A percentile compares a stretch with the other conserved stretches of the same genome.
These are phyloP conservation scores for Cylas formicarius DNA, from an alignment of 1,140 invertebrate genomes.

Conservation along the genomic window DNA sequence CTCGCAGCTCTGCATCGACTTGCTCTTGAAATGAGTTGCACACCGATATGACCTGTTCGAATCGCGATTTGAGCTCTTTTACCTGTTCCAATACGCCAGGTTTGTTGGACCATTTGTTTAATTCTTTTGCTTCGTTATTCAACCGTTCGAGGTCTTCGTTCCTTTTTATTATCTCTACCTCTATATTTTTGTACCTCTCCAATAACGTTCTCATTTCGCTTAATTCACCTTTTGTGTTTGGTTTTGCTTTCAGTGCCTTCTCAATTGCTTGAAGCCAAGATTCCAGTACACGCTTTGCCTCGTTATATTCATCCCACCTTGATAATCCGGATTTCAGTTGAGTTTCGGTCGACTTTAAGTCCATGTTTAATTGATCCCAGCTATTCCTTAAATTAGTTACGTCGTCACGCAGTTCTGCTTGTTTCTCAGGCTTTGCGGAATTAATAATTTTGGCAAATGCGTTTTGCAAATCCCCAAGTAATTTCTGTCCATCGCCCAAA, in stretches of 20 bases:
- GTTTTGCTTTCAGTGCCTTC: constrained; percentile 52
- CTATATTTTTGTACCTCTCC: constrained; percentile 74
- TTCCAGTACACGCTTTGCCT: constrained; percentile 59
- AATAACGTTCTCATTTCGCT: constrained; percentile 85
- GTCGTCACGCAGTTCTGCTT: constrained; percentile 65
- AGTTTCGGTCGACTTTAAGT: constrained; percentile 68
- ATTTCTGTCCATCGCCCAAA: constrained; percentile 79
- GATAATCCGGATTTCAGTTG: constrained; percentile 68
- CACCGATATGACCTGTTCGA: constrained; percentile 53
- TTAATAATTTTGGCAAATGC: constrained; percentile 79
- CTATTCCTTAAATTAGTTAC: constrained; percentile 67
- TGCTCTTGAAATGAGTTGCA: constrained; percentile 55
- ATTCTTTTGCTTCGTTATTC: constrained; percentile 60
- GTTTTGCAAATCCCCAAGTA: constrained; percentile 70
- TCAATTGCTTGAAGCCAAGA: constrained; percentile 65
- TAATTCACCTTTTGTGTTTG: constrained; percentile 70
- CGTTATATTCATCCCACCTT: constrained; percentile 76
- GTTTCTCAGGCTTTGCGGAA: constrained; percentile 69
- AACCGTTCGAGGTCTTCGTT: constrained; percentile 65
- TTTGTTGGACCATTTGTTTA: constrained; percentile 63
- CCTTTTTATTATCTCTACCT: constrained; percentile 67
- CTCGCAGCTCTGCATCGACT: constrained; percentile 71
- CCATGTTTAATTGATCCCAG: constrained; percentile 77
- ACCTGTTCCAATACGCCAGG: constrained; percentile 55
- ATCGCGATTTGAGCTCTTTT: constrained; percentile 56